Conservation (phyloP, 2,113 vertebrate species). For the Eublepharis macularius region DNA sequence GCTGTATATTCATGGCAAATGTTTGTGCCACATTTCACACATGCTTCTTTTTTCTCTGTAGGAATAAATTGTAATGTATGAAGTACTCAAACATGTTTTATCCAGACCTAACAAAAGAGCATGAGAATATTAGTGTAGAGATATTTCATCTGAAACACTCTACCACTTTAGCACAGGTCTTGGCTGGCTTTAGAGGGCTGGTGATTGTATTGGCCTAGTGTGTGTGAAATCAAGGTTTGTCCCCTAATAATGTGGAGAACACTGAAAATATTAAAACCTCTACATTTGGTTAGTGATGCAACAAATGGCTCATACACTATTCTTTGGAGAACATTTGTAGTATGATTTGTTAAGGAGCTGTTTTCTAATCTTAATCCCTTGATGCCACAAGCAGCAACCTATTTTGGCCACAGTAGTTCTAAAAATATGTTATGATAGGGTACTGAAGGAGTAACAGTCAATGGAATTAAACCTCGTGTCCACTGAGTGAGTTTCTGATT, state of each 20-base stretch:
- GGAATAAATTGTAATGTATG: not conserved
- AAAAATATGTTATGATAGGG: not conserved
- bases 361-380: not conserved
- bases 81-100: not conserved
- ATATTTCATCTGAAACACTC: slow-evolving; percentile 49
- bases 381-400: not conserved
- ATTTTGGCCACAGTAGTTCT: not conserved
- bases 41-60: not conserved
- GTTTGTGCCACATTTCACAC: not conserved
- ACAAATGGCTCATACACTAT: accelerated
- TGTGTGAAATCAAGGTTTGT: slow-evolving; percentile 17
- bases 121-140: slow-evolving; percentile 46
- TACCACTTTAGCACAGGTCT: not conserved
- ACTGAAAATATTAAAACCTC: not conserved
- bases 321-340: not conserved
- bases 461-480: accelerated
- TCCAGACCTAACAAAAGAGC: not conserved
- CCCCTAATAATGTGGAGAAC: accelerated
- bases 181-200: not conserved
- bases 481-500: not conserved
- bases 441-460: not conserved
- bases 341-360: accelerated
- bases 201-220: not conserved
- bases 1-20: not conserved
- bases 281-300: not conserved